Base-by-base conservation (phyloP, 2,797 vertebrate species). In the Leucoraja ocellata region DNA sequence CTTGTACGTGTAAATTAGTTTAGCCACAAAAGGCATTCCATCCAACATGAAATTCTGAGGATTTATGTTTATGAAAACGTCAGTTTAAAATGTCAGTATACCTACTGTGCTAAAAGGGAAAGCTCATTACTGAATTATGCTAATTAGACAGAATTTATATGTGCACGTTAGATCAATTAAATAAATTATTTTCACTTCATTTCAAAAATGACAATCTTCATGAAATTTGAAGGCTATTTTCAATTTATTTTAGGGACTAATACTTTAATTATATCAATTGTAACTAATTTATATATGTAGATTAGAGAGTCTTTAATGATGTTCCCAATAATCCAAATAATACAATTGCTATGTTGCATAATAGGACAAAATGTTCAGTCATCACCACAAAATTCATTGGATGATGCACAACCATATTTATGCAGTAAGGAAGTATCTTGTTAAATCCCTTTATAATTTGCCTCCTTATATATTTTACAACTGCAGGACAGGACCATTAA, bases 81-180 rank as follows among this genome's bases (percentile, higher is more conserved):
- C 36, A 92, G 11, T 76, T 68, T 61, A 88, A 88, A 88, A 88
- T 68, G 11, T 46, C 36, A 76, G 11, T 76, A 74, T 76, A 76
- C 73, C 39, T 91, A 71, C 65, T 76, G 36, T 58, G 73, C 68
- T 76, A 76, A 76, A 28, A 92, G 10, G 36, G 71, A 76, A 71
- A 92, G 23, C 39, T 74, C 73, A 92, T 92, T 74, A 92, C 74
- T 54, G 9, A 76, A 92, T 58, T 76, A 92, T 92, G 71, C 76
- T 92, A 92, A 92, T 54, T 76, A 58, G 71, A 76, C 25, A 92
- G 46, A 73, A 74, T 92, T 74, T 88, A 68, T 88, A 63, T 68
- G 36, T 88, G 84, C 14, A 88, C 65, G 28, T 88, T 65, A 36
- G 61, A 18, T 88, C 32, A 32, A 68, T 36, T 88, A 68, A 88